Base-by-base conservation (phyloP, 2,113 vertebrate species). In the Aspiorhynchus laticeps region DNA sequence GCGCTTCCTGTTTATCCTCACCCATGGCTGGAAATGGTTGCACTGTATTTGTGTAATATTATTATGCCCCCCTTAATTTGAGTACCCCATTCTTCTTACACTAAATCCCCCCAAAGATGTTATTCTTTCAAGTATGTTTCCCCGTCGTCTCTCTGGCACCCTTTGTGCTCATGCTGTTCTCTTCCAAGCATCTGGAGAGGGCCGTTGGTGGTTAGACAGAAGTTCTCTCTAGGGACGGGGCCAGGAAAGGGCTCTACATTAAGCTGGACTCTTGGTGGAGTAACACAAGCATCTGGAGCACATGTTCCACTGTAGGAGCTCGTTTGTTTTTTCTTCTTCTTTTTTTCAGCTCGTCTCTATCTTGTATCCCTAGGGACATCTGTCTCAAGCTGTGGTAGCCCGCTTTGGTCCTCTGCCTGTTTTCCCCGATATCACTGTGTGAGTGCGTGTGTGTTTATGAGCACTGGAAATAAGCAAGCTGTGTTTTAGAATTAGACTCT, bases 171-270 rank as follows among this genome's bases (percentile, higher is more conserved):
- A 77, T 26, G 7, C 75, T 83, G 89, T 91, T 91, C 90, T 87
- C 87, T 48, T 74, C 26, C n/a, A 88, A 94, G 93, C 94, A 95
- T 93, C 94, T 95, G 95, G 93, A 95, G 90, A 87, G 87, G 89
- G 93, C 91, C 83, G 31, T 88, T 93, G 92, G 93, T 95, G 95
- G 95, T 95, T 93, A 95, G 92, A 87, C 89, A 93, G 88, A 89
- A 90, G 89, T 85, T 65, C 87, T 90, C 93, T 90, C 91, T 31
- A 21, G 94, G 93, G 92, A 91, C 21, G 6, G 86, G 67, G 92
- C 90, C 88, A 85, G 79, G 80, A 89, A 63, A 85, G 56, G 73
- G 69, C 59, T 65, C 31, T 36, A 31, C 88, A 78, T 75, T 53
- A 65, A 77, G 75, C 80, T 80, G 80, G 73, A 63, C 69, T 76